These are phyloP conservation scores for Hipparchia sbordonii DNA, from an alignment of 2,888 invertebrate species.

Conservation along the genomic window DNA sequence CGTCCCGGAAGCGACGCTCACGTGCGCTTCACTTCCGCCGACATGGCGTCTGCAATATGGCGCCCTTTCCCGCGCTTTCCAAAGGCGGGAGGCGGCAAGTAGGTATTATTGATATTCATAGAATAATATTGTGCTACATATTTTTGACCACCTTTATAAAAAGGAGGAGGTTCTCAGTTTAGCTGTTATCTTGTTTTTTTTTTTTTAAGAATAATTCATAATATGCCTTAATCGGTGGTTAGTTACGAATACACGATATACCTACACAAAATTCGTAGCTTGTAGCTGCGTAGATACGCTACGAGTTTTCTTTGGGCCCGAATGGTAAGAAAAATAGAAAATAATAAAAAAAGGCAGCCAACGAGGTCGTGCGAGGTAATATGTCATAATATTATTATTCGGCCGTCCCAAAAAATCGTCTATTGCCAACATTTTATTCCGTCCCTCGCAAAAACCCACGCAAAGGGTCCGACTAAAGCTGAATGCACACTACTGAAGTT, in stretches of 20 bases:
- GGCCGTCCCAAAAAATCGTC: conserved; percentile 69
- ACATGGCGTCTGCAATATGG: conserved; percentile 78
- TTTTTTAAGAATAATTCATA: too few relatives aligned
- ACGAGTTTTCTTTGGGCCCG: conserved; percentile 22
- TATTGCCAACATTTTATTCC: conserved; percentile 75
- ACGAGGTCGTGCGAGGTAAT: conserved; percentile 70
- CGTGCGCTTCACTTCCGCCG: conserved; percentile 78
- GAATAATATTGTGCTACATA: neutral
- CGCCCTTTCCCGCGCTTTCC: conserved; percentile 72
- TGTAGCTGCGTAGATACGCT: neutral
- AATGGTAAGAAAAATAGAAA: conserved; percentile 42
- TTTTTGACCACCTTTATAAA: neutral
- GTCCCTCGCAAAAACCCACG: conserved; percentile 56
- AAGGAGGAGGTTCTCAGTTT: neutral
- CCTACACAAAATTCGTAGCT: neutral
- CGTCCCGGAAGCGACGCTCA: conserved; percentile 73
- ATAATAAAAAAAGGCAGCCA: conserved; percentile 52
- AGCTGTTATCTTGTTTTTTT: neutral
- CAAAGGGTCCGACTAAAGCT: conserved; percentile 46
- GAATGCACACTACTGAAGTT: conserved; percentile 48
- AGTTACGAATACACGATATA: too few relatives aligned
- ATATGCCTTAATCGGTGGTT: too few relatives aligned
- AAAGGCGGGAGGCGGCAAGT: conserved; percentile 41
- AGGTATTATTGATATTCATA: neutral
- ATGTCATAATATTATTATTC: conserved; percentile 81